Conservation (phyloP, 2,113 vertebrate species). For the Otolemur garnettii region DNA sequence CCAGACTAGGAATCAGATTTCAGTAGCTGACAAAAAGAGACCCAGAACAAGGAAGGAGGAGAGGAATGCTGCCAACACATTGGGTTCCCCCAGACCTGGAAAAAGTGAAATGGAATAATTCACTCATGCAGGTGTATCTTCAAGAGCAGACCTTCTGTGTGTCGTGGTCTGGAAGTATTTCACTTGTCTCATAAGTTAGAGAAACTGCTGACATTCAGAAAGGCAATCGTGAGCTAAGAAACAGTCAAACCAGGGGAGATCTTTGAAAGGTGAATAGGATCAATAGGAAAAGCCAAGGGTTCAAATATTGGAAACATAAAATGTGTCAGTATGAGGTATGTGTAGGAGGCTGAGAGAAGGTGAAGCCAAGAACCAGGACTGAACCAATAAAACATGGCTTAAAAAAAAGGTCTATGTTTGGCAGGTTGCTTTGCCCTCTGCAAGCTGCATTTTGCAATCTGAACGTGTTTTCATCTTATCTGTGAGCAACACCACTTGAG, state of each 20-base stretch:
- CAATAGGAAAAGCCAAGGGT: slow-evolving; percentile 54
- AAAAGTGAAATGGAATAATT: slow-evolving; percentile 3
- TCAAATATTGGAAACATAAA: slow-evolving; percentile 48
- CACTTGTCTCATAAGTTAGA: slow-evolving; percentile 54
- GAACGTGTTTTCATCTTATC: slow-evolving; percentile 76
- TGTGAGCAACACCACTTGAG: slow-evolving; percentile 58
- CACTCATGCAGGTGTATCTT: background rate
- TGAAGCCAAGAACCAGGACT: background rate
- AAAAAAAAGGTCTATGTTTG: background rate
- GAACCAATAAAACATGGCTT: slow-evolving; percentile 6
- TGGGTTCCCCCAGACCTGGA: background rate
- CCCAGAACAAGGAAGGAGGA: background rate
- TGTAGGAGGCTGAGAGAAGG: background rate
- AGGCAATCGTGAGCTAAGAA: slow-evolving; percentile 27
- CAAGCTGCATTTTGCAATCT: slow-evolving; percentile 16
- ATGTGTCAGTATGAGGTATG: background rate
- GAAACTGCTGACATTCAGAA: slow-evolving; percentile 68
- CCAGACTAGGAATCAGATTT: background rate
- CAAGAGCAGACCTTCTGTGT: slow-evolving; percentile 2
- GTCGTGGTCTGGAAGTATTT: slow-evolving; percentile 39
- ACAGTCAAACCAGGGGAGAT: slow-evolving; percentile 5
- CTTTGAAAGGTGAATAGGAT: slow-evolving; percentile 62
- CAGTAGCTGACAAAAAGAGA: background rate
- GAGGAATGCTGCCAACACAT: background rate
- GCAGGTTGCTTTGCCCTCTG: slow-evolving; percentile 30